phyloP scores from a whole-genome alignment of 2,888 invertebrate species.

The Zonitis immaculata region DNA sequence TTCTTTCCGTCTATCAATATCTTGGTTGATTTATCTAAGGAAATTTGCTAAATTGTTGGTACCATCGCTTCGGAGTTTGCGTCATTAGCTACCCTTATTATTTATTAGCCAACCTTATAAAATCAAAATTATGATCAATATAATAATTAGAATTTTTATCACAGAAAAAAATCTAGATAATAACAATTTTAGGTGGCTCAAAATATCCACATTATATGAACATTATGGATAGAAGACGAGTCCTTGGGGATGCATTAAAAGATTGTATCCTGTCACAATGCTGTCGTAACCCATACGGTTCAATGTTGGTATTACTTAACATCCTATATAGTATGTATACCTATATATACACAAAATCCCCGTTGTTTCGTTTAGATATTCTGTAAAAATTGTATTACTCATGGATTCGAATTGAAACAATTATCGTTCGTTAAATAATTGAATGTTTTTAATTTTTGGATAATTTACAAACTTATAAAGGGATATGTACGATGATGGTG shows the following conservation, averaged over 20 bases:
- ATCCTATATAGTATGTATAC: no score
- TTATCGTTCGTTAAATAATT: slow-evolving; percentile 8
- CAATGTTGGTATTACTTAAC: slow-evolving; percentile 9
- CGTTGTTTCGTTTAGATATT: no score
- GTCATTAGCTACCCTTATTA: no score
- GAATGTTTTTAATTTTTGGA: slow-evolving; percentile 21
- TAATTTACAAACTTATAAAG: slow-evolving; percentile 21
- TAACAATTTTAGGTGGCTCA: slow-evolving; percentile 26
- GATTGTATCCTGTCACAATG: slow-evolving; percentile 19
- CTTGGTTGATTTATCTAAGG: no score
- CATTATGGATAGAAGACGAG: slow-evolving; percentile 21
- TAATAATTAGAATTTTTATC: no score
- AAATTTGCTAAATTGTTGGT: no score
- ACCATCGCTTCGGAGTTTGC: no score
- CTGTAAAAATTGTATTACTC: no score
- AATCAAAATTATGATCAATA: no score
- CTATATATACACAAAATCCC: no score
- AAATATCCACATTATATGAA: slow-evolving; percentile 23
- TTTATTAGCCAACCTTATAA: no score
- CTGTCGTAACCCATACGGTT: slow-evolving; percentile 9
- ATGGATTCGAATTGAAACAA: neutral
- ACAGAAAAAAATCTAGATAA: slow-evolving; percentile 26
- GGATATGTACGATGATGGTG: slow-evolving; percentile 13
- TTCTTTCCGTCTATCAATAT: no score
- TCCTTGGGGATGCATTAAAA: slow-evolving; percentile 24